These are phyloP conservation scores for Hydropsyche tenuis DNA, from an alignment of 1,140 invertebrate genomes.

Conservation along the genomic window DNA sequence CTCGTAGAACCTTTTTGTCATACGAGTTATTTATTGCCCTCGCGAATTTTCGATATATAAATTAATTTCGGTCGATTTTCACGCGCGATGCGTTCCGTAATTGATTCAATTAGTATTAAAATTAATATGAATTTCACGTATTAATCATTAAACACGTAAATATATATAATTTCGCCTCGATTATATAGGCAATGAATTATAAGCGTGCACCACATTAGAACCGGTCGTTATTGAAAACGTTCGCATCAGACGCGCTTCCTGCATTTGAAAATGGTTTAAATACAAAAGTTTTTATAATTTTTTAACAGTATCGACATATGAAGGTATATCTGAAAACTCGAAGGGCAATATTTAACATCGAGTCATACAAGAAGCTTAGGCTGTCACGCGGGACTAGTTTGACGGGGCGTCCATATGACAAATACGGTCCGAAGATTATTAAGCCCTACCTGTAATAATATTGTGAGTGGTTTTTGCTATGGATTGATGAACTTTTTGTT, in stretches of 20 bases:
- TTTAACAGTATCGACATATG: too few relatives aligned
- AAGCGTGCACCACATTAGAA: background rate
- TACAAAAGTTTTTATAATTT: too few relatives aligned
- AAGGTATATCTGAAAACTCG: too few relatives aligned
- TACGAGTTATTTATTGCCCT: background rate
- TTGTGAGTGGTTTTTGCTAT: background rate
- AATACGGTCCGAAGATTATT: constrained; percentile 24
- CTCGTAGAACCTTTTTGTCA: background rate
- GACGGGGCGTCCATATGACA: constrained; percentile 22
- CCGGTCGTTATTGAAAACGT: constrained; percentile 12
- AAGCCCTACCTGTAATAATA: background rate
- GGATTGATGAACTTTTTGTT: constrained; percentile 31
- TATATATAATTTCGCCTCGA: too few relatives aligned
- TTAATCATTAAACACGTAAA: too few relatives aligned
- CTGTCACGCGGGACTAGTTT: background rate
- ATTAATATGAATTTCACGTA: too few relatives aligned
- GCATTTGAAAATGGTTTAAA: constrained; percentile 4
- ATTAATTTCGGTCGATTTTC: too few relatives aligned
- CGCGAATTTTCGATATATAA: too few relatives aligned
- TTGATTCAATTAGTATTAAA: too few relatives aligned
- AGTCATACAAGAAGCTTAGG: background rate
- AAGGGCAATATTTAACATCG: too few relatives aligned
- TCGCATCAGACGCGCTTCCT: background rate
- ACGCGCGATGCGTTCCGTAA: too few relatives aligned
- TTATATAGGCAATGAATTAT: background rate